Percentiles rank a stretch among this genome's conserved stretches.
phyloP scores from a whole-genome alignment of 1,140 invertebrate genomes.

The Pseudomyrmex sp. region DNA sequence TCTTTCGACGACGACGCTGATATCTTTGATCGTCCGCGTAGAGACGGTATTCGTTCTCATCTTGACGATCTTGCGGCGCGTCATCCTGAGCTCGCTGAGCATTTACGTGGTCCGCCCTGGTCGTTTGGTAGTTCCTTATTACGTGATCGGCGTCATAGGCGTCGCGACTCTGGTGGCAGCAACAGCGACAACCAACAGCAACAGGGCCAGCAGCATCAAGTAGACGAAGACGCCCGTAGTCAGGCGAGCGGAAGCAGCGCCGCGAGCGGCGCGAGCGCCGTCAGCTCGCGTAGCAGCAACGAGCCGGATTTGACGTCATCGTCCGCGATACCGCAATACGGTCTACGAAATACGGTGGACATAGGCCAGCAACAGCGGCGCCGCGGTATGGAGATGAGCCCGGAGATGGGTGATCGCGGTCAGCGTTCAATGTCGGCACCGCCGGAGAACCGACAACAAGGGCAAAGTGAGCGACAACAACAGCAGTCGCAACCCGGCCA shows the following conservation, averaged over 20 bases:
- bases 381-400: conserved; percentile 86
- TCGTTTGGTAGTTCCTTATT: conserved; percentile 76
- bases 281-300: conserved; percentile 80
- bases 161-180: conserved; percentile 75
- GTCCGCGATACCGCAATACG: conserved; percentile 88
- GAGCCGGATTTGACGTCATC: conserved; percentile 71
- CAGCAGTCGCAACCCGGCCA: conserved; percentile 40
- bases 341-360: conserved; percentile 91
- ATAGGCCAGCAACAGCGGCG: conserved; percentile 88
- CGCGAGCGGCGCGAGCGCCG: conserved; percentile 78
- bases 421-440: conserved; percentile 91
- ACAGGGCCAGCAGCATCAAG: conserved; percentile 63
- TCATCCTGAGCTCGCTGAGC: conserved; percentile 88
- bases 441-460: conserved; percentile 81
- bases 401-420: conserved; percentile 85
- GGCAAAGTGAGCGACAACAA: conserved; percentile 24
- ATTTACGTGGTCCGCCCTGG: conserved; percentile 83
- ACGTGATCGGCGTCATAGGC: conserved; percentile 75
- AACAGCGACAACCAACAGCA: conserved; percentile 69
- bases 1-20: conserved; percentile 87
- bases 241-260: conserved; percentile 81
- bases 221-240: conserved; percentile 81
- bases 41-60: conserved; percentile 86
- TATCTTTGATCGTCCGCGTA: conserved; percentile 83
- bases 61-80: conserved; percentile 86